Evolutionary conservation across 2,797 vertebrate species (phyloP).

Genomic region (Craterocephalus amniculus): DNA sequence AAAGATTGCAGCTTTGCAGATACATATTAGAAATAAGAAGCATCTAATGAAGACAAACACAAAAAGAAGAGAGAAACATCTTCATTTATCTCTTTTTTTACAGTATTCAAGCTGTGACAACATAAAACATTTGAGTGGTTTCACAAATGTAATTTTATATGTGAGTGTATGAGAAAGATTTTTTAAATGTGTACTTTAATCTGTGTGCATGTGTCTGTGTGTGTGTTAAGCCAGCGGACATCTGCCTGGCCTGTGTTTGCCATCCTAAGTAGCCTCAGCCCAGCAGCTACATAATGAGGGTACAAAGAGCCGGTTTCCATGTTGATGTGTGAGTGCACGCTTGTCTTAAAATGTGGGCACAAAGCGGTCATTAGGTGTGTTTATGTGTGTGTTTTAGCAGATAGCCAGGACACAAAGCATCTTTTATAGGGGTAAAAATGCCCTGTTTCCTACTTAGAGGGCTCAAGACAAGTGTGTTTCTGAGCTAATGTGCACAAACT

Average conservation of each 20-base stretch:
- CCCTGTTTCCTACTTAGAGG: constrained; percentile 52
- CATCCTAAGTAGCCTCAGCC: constrained; percentile 77
- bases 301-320: constrained; percentile 73
- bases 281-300: constrained; percentile 71
- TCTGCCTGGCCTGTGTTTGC: constrained; percentile 77
- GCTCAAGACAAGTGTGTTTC: constrained; percentile 35
- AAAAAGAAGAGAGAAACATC: no score
- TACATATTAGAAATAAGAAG: no score
- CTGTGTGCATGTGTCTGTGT: constrained; percentile 51
- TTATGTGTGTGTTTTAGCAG: constrained; percentile 44
- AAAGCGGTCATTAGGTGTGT: constrained; percentile 64
- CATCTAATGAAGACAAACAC: no score
- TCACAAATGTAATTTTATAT: no score
- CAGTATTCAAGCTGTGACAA: no score
- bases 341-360: constrained; percentile 52
- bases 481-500: neutral
- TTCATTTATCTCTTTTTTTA: no score
- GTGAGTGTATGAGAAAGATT: no score
- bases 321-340: constrained; percentile 49
- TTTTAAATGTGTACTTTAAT: neutral
- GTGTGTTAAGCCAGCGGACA: constrained; percentile 66
- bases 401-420: constrained; percentile 60
- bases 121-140: no score
- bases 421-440: constrained; percentile 72
- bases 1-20: no score